phyloP scores from a whole-genome alignment of 2,113 vertebrate genomes.

The Nannobrachium achirus region DNA sequence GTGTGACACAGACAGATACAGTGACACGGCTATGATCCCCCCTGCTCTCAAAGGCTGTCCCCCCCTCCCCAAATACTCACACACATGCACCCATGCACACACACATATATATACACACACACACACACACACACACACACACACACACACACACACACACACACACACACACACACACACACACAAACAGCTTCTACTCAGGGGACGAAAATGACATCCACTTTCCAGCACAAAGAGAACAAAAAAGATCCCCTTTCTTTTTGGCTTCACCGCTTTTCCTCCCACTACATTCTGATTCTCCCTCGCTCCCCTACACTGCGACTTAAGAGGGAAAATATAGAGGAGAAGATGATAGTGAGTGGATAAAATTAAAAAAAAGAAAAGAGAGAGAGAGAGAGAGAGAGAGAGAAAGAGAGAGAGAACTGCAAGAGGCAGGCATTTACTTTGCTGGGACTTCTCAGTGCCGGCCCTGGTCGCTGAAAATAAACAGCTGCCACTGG shows the following conservation, averaged over 20 bases:
- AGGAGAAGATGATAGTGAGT: slow-evolving; percentile 30
- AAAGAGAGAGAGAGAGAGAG: slow-evolving; percentile 18
- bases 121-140: too few species aligned
- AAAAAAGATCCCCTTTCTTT: slow-evolving; percentile 40
- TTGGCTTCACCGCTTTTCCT: slow-evolving; percentile 41
- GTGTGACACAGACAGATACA: background rate
- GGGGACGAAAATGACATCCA: slow-evolving; percentile 3
- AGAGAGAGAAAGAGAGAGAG: slow-evolving; percentile 15
- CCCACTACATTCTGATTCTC: background rate
- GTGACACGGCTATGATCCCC: slow-evolving; percentile 10
- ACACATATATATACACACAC: background rate
- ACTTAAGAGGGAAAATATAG: slow-evolving; percentile 38
- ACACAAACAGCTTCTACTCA: slow-evolving; percentile 17
- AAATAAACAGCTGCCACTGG: slow-evolving; percentile 58
- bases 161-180: too few species aligned
- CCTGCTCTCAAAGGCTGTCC: background rate
- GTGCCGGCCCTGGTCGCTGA: background rate
- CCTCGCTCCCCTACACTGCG: background rate
- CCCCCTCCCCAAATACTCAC: background rate
- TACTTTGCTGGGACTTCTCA: slow-evolving; percentile 21
- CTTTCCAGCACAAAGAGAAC: slow-evolving; percentile 59
- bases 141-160: too few species aligned
- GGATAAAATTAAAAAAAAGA: slow-evolving; percentile 35
- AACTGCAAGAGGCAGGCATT: slow-evolving; percentile 1
- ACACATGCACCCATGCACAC: too few species aligned